Conservation (phyloP, 2,113 vertebrate species). For the Thalassarche chlororhynchos region DNA sequence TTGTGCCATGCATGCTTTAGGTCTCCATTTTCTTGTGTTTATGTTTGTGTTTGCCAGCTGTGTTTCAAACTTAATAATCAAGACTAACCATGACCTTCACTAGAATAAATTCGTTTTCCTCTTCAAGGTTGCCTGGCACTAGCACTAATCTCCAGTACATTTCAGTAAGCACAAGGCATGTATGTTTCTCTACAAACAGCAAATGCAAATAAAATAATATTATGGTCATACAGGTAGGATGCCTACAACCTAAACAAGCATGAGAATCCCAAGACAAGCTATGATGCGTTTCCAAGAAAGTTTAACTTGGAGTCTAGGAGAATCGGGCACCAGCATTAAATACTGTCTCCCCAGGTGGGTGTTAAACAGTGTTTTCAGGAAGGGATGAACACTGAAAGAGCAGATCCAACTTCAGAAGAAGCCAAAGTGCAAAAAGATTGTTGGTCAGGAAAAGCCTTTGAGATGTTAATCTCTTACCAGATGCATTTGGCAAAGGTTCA, state of each 20-base stretch:
- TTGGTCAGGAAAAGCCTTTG: neutral
- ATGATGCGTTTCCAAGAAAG: neutral
- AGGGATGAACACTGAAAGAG: neutral
- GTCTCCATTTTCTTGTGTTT: neutral
- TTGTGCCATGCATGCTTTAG: neutral
- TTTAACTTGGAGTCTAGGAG: neutral
- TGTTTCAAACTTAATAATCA: neutral
- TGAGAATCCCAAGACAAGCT: neutral
- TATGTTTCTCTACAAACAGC: neutral
- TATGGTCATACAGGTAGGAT: neutral
- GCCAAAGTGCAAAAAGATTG: neutral
- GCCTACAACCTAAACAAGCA: neutral
- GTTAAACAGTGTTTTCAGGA: neutral
- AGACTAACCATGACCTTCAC: neutral
- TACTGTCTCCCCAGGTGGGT: neutral
- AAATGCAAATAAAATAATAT: neutral
- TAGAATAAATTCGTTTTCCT: neutral
- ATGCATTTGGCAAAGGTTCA: neutral
- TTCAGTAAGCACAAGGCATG: neutral
- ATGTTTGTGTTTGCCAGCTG: neutral
- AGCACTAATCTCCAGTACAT: neutral
- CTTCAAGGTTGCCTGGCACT: neutral
- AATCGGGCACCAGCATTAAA: neutral
- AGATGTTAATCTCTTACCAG: neutral
- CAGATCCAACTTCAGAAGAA: neutral